These are phyloP conservation scores for Diadegma fenestrale DNA, from an alignment of 2,888 invertebrate species.

Conservation along the genomic window DNA sequence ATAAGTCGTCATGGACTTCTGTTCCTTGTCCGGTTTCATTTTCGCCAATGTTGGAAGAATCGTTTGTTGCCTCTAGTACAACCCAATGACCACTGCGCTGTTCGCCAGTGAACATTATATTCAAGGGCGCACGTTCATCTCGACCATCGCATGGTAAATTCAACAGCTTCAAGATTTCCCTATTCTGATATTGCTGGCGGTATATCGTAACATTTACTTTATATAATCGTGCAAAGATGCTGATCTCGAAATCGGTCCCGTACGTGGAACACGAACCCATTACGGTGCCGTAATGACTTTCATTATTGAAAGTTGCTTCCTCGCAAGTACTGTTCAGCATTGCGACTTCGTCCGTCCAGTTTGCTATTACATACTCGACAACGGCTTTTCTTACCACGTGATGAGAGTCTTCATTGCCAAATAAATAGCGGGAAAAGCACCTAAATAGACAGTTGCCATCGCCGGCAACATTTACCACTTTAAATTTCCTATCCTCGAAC, in stretches of 20 bases:
- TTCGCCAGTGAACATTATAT: conserved; percentile 17
- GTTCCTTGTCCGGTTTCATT: neutral
- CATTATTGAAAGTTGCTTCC: neutral
- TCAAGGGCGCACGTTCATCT: neutral
- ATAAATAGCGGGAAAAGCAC: conserved; percentile 7
- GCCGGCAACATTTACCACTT: neutral
- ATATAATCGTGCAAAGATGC: conserved; percentile 31
- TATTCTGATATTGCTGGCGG: neutral
- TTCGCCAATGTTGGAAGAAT: neutral
- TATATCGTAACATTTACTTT: neutral
- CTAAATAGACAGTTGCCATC: conserved; percentile 47
- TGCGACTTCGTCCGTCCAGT: conserved; percentile 8
- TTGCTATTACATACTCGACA: neutral
- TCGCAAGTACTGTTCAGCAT: conserved; percentile 4
- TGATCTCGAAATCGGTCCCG: conserved; percentile 45
- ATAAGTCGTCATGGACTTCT: no score
- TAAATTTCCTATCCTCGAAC: no score
- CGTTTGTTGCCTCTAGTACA: conserved; percentile 1
- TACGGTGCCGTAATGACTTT: neutral
- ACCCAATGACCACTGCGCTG: conserved; percentile 23
- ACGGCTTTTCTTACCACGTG: conserved; percentile 7
- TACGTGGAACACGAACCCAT: conserved; percentile 37
- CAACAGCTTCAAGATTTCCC: neutral
- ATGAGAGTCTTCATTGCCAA: conserved; percentile 9
- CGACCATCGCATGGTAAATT: neutral